Conservation (phyloP, 1,140 invertebrate species). For the Zelostemma sp. region DNA sequence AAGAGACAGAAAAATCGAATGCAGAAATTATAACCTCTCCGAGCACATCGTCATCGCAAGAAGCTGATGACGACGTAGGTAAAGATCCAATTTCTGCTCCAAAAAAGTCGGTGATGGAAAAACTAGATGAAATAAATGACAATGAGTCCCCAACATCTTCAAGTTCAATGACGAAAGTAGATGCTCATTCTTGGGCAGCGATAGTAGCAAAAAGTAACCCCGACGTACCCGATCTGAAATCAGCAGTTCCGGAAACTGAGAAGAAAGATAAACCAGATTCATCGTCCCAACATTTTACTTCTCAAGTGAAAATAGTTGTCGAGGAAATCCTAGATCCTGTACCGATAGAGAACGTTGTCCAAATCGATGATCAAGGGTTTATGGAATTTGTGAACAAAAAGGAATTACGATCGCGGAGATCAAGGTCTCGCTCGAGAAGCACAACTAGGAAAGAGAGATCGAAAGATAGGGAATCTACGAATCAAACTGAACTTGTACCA, state of each 20-base stretch:
- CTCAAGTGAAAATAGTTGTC: constrained; percentile 68
- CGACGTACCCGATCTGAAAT: background rate
- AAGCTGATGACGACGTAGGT: too few species aligned
- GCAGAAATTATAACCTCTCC: constrained; percentile 72
- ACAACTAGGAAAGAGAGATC: constrained; percentile 17
- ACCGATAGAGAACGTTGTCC: constrained; percentile 58
- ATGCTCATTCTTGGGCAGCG: background rate
- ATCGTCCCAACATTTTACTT: constrained; percentile 32
- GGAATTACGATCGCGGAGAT: constrained; percentile 64
- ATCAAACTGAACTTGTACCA: background rate
- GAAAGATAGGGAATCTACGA: constrained; percentile 18
- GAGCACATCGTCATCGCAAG: too few species aligned
- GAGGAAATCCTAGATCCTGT: constrained; percentile 50
- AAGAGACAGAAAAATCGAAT: constrained; percentile 72
- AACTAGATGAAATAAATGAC: too few species aligned
- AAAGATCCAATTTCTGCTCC: too few species aligned
- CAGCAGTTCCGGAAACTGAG: background rate
- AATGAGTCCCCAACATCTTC: too few species aligned
- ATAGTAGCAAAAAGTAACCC: background rate
- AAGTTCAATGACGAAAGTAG: background rate
- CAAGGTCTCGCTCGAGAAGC: constrained; percentile 66
- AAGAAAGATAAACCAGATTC: constrained; percentile 13
- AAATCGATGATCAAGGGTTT: constrained; percentile 70
- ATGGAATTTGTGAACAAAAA: constrained; percentile 66
- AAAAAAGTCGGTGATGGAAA: too few species aligned